Conservation (phyloP, 1,140 invertebrate genomes). For the Ephestia elutella region DNA sequence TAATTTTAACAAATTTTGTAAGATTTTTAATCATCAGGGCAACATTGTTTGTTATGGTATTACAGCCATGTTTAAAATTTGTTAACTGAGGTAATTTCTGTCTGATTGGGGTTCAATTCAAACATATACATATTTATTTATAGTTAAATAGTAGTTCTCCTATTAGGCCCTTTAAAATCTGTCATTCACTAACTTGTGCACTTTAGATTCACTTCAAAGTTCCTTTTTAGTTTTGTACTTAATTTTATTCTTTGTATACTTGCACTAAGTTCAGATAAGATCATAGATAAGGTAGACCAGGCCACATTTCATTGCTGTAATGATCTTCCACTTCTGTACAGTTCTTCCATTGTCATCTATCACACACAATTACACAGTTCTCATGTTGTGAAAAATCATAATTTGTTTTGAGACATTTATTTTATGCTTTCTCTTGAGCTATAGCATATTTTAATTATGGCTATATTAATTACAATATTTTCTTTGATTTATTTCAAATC, state of each 20-base stretch:
- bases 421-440: slow-evolving; percentile 1
- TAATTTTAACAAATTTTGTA: slow-evolving; percentile 44
- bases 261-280: slow-evolving; percentile 21
- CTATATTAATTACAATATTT: not conserved
- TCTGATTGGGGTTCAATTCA: not conserved
- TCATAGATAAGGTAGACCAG: slow-evolving; percentile 18
- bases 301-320: slow-evolving; percentile 3
- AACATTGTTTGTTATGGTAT: slow-evolving; percentile 6
- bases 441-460: not conserved
- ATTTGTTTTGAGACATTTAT: not conserved
- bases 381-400: slow-evolving; percentile 4
- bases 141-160: not conserved
- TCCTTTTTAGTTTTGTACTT: slow-evolving; percentile 24
- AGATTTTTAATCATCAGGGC: slow-evolving; percentile 37
- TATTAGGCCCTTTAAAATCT: not conserved
- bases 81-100: slow-evolving; percentile 13
- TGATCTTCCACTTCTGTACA: slow-evolving; percentile 15
- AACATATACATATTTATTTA: not conserved
- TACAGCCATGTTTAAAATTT: slow-evolving; percentile 9
- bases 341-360: slow-evolving; percentile 8
- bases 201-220: slow-evolving; percentile 1
- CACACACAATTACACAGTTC: not conserved
- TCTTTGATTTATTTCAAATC: slow-evolving; percentile 11
- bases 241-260: slow-evolving; percentile 16
- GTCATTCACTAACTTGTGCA: not conserved